Base-by-base conservation (phyloP, 2,888 invertebrate genomes). In the Drosophila hamatofila region DNA sequence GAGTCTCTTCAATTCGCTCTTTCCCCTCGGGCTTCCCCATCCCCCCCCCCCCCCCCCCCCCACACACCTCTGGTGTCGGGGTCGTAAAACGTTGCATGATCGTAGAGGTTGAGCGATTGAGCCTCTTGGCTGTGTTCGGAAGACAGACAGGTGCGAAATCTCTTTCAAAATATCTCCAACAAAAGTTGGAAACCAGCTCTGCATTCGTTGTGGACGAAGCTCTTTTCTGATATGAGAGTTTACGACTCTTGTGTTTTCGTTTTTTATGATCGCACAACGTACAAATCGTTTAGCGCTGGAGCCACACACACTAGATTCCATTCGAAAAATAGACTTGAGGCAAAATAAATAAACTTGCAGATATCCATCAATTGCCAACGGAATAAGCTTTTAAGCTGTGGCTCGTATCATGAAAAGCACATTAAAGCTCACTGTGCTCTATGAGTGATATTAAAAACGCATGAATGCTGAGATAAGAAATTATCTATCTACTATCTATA, bases 211-310 rank as follows among this genome's bases (percentile, higher is more conserved):
- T 68, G 37, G 61, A 37, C 14, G 55, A 69, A 69, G 35, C 60
- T 67, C 52, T 52, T 79, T 66, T 69, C 58, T 70, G 82, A 84
- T 80, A 79, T 75, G 85, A 72, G 82, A 72, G 82, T 86, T 86
- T 75, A 86, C 71, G 85, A 89, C 83, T 77, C 18, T 65, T 65
- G 80, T 86, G 67, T 78, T 78, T 65, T 75, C 59, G 59, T 62
- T 75, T 79, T 85, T 86, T 74, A 86, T 77, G 86, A 89, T 88
- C 88, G 59, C 56, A 64, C 51, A 72, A 63, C 67, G 62, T 58
- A 86, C 90, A 89, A 89, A 86, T 88, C 90, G 90, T 72, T 89
- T 84, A 87, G 71, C 88, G 60, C 73, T 61, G 77, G 46, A 51
- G 23, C 49, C 54, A 49, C 41, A 71, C 52, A 42, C 41, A 58